Percentiles rank a stretch among this genome's conserved stretches.
Conservation (phyloP, 2,113 vertebrate genomes). For the Menura novaehollandiae region DNA sequence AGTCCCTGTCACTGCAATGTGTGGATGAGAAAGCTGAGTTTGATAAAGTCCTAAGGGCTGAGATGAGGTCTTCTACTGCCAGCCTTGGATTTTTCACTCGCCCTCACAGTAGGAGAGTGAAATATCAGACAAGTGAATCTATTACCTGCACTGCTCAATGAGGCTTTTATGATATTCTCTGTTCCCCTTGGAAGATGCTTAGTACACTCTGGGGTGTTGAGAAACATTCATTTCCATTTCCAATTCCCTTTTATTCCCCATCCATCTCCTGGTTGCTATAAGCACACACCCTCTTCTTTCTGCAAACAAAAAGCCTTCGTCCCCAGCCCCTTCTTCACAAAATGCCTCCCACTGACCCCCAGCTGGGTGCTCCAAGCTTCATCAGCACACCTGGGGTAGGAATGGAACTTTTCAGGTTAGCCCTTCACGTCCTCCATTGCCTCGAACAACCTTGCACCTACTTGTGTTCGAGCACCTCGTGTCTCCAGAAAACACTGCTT, state of each 20-base stretch:
- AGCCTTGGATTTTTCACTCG: neutral
- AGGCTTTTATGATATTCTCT: slow-evolving; percentile 2
- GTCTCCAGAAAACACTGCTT: neutral
- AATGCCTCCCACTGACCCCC: neutral
- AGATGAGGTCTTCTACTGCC: neutral
- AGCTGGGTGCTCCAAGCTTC: neutral
- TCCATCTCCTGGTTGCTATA: neutral
- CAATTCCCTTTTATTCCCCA: slow-evolving; percentile 22
- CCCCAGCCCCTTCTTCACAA: neutral
- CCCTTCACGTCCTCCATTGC: neutral
- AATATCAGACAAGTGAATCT: slow-evolving; percentile 11
- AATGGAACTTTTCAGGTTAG: neutral
- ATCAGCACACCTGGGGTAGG: neutral
- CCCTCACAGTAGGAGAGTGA: neutral
- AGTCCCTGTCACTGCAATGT: neutral
- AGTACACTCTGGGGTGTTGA: slow-evolving; percentile 3
- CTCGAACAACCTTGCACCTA: neutral
- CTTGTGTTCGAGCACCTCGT: neutral
- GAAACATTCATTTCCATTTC: slow-evolving; percentile 18
- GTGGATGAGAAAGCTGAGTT: neutral
- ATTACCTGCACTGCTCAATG: slow-evolving; percentile 29
- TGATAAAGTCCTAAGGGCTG: neutral
- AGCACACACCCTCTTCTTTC: neutral
- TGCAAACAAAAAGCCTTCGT: neutral
- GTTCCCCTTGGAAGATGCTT: neutral